Conservation (phyloP, 2,888 invertebrate species). For the Pyralis farinalis region DNA sequence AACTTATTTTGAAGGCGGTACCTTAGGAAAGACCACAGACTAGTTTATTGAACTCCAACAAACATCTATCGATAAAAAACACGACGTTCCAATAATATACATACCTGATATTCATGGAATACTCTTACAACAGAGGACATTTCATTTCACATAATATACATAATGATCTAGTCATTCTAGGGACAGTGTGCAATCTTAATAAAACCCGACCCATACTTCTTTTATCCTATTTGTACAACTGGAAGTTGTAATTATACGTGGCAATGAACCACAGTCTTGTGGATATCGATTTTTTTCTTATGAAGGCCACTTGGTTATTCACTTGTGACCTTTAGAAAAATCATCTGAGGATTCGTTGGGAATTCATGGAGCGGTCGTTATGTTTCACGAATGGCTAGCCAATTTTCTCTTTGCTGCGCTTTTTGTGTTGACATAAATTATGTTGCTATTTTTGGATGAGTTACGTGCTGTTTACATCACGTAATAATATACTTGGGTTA, state of each 20-base stretch:
- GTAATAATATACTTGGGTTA: background rate
- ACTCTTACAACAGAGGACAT: background rate
- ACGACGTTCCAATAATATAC: no score
- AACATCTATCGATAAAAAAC: no score
- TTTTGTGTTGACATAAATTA: background rate
- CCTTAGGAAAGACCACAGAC: no score
- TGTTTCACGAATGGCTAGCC: constrained; percentile 12
- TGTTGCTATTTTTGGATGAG: background rate
- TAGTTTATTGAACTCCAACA: no score
- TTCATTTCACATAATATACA: constrained; percentile 18
- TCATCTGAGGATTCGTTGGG: constrained; percentile 42
- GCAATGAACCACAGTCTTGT: constrained; percentile 50
- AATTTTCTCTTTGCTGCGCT: constrained; percentile 11
- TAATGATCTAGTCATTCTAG: constrained; percentile 9
- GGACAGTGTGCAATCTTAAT: constrained; percentile 13
- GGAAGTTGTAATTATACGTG: constrained; percentile 57
- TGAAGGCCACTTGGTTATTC: constrained; percentile 61
- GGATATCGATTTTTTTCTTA: constrained; percentile 35
- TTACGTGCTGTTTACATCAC: background rate
- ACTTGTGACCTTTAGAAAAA: constrained; percentile 70
- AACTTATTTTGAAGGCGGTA: no score
- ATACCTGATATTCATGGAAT: background rate
- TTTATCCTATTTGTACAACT: constrained; percentile 44
- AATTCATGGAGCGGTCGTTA: constrained; percentile 23
- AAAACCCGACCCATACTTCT: constrained; percentile 31